A percentile compares a stretch with the other conserved stretches of the same genome.
phyloP scores from a whole-genome alignment of 2,888 invertebrate genomes.

The Aricia artaxerxes region DNA sequence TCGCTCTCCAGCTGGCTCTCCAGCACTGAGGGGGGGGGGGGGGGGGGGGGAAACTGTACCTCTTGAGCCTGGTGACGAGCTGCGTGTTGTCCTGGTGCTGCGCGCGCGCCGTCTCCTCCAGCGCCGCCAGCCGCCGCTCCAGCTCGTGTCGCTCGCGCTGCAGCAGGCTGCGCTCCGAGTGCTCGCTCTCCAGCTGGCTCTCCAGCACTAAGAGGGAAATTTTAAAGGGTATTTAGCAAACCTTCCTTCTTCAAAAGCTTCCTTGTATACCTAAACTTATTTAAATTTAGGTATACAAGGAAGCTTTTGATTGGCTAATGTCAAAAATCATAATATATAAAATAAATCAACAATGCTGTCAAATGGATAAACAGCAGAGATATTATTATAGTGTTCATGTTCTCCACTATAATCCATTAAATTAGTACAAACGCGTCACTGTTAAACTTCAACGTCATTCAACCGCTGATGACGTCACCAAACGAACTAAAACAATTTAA shows the following conservation, averaged over 20 bases:
- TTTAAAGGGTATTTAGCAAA: too few species aligned
- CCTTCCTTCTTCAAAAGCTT: too few species aligned
- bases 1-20: slow-evolving; percentile 96
- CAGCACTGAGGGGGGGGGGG: slow-evolving; percentile 78
- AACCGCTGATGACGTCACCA: background rate
- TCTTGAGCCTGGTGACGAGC: slow-evolving; percentile 86
- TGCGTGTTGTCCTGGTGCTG: slow-evolving; percentile 88
- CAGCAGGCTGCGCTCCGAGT: slow-evolving; percentile 92
- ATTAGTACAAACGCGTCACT: too few species aligned
- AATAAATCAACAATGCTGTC: too few species aligned
- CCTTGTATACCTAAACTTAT: too few species aligned
- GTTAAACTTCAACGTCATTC: too few species aligned
- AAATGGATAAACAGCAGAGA: too few species aligned
- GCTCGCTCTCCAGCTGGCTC: slow-evolving; percentile 95
- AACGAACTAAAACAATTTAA: background rate
- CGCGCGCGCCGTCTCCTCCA: slow-evolving; percentile 88
- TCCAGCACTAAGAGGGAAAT: slow-evolving; percentile 84
- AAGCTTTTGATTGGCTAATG: too few species aligned
- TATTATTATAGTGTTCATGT: too few species aligned
- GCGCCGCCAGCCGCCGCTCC: slow-evolving; percentile 90
- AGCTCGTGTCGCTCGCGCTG: slow-evolving; percentile 94
- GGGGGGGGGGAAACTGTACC: slow-evolving; percentile 47
- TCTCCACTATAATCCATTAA: too few species aligned
- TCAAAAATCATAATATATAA: too few species aligned
- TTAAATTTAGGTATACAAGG: too few species aligned